Conservation (phyloP, 1,140 invertebrate species). For the Frieseomelitta varia region DNA sequence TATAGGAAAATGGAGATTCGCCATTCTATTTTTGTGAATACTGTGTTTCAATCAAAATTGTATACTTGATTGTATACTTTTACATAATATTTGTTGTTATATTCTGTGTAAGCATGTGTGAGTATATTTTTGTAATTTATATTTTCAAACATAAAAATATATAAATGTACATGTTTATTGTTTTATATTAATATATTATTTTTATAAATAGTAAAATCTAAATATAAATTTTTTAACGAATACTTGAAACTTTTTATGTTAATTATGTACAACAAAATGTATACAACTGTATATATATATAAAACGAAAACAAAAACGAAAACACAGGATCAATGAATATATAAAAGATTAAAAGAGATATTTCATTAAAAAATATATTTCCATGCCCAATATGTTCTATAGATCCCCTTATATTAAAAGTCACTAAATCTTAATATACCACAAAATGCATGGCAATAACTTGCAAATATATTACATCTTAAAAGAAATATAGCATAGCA, state of each 20-base stretch:
- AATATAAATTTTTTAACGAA: not conserved
- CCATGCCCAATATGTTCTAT: slow-evolving; percentile 32
- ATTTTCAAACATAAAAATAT: not conserved
- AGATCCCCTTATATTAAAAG: slow-evolving; percentile 43
- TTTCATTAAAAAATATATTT: slow-evolving; percentile 48
- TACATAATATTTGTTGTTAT: not conserved
- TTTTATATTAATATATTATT: not conserved
- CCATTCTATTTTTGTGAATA: not conserved
- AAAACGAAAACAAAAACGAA: not conserved
- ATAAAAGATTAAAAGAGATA: slow-evolving; percentile 30
- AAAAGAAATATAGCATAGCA: slow-evolving; percentile 65
- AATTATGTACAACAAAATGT: not conserved
- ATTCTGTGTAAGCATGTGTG: not conserved
- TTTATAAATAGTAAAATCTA: not conserved
- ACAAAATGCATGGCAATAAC: slow-evolving; percentile 55
- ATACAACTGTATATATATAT: not conserved
- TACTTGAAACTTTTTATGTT: not conserved
- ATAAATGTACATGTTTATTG: not conserved
- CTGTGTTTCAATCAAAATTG: slow-evolving; percentile 14
- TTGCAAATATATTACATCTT: slow-evolving; percentile 73
- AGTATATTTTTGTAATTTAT: not conserved
- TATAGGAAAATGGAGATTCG: not conserved
- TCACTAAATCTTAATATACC: slow-evolving; percentile 43
- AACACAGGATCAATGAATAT: slow-evolving; percentile 33
- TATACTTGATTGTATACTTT: not conserved